phyloP scores from a whole-genome alignment of 2,113 vertebrate genomes.

The Theristicus caerulescens region DNA sequence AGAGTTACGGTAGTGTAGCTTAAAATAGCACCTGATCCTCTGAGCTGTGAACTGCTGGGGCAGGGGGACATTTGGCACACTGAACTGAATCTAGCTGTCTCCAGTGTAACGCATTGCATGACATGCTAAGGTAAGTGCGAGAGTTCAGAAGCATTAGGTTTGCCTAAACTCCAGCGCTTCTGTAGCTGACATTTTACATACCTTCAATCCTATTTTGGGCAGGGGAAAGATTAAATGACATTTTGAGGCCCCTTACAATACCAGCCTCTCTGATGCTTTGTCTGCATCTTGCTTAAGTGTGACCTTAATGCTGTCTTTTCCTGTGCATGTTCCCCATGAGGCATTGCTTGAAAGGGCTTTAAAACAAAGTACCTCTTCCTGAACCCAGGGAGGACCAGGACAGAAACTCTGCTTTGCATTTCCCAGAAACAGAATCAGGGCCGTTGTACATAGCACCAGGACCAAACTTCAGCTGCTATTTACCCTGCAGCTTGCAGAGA shows the following conservation, averaged over 20 bases:
- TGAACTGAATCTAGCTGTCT: background rate
- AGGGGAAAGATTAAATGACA: background rate
- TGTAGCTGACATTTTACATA: background rate
- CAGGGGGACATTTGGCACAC: background rate
- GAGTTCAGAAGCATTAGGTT: background rate
- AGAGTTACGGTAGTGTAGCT: background rate
- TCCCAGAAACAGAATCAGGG: background rate
- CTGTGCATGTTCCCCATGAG: fast-evolving
- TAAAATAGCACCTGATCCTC: background rate
- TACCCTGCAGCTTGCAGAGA: background rate
- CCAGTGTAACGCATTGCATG: background rate
- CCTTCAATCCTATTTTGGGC: background rate
- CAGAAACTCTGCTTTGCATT: background rate
- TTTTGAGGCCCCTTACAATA: background rate
- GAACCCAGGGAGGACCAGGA: background rate
- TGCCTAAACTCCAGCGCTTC: background rate
- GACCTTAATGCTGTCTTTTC: background rate
- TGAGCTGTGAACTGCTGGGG: background rate
- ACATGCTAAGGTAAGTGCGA: background rate
- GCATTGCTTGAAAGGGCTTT: background rate
- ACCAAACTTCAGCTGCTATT: conserved; percentile 10
- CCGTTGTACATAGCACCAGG: background rate
- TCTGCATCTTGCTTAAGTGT: background rate
- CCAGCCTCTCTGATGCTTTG: background rate
- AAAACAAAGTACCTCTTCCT: background rate